Evolutionary conservation across 2,113 vertebrate genomes (phyloP).

Genomic region (Arenaria interpres): DNA sequence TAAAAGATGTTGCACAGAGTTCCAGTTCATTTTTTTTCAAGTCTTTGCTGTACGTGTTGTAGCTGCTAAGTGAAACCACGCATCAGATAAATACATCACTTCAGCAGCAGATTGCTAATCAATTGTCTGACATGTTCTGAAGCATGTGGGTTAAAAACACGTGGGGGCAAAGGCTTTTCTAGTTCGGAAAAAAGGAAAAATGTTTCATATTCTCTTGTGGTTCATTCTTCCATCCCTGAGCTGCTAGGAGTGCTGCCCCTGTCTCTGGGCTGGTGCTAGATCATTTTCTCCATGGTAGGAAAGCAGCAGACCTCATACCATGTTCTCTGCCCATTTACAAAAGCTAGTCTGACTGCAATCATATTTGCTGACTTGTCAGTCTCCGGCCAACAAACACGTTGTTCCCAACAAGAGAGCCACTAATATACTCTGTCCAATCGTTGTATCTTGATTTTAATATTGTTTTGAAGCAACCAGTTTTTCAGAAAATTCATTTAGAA

Average conservation of each 20-base stretch:
- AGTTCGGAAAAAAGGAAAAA: not conserved
- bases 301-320: not conserved
- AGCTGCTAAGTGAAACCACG: slow-evolving; percentile 52
- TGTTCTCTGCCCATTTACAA: not conserved
- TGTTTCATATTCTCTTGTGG: not conserved
- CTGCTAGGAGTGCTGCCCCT: not conserved
- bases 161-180: not conserved
- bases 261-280: not conserved
- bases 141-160: slow-evolving; percentile 15
- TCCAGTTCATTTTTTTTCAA: slow-evolving; percentile 30
- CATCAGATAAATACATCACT: slow-evolving; percentile 53
- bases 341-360: not conserved
- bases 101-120: slow-evolving; percentile 41
- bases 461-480: not conserved
- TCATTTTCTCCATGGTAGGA: not conserved
- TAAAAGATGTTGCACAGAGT: slow-evolving; percentile 36
- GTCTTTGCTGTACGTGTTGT: slow-evolving; percentile 17
- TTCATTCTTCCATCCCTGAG: not conserved
- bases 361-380: not conserved
- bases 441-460: not conserved
- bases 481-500: not conserved
- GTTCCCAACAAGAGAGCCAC: not conserved
- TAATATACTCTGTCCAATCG: not conserved
- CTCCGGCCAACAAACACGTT: not conserved
- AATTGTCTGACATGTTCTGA: slow-evolving; percentile 25